Evolutionary conservation across 1,140 invertebrate species (phyloP).

Genomic region (Heliothis virescens): DNA sequence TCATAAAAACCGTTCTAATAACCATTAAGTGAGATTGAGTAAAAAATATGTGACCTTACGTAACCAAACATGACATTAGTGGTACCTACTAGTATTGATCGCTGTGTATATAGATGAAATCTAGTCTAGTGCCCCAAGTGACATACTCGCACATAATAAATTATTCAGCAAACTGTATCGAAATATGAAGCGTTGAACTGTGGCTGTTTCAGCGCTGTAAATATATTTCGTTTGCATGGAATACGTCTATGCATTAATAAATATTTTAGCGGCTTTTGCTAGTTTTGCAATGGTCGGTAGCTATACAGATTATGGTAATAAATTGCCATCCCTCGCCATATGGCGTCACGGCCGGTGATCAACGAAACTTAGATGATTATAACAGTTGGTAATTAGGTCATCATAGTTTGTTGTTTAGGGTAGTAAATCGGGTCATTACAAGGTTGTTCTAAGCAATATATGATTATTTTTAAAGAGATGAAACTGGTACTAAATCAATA

Average conservation of each 20-base stretch:
- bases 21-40: too few species aligned
- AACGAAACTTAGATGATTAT: neutral
- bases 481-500: too few species aligned
- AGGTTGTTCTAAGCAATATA: too few species aligned
- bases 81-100: neutral
- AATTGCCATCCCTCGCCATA: neutral
- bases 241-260: neutral
- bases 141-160: neutral
- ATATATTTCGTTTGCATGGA: neutral
- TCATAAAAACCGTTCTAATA: too few species aligned
- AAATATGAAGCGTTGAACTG: neutral
- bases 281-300: neutral
- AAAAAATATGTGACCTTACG: too few species aligned
- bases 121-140: neutral
- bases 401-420: neutral
- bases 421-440: too few species aligned
- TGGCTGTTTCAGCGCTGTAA: neutral
- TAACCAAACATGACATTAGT: too few species aligned
- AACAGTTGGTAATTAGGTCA: neutral
- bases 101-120: neutral
- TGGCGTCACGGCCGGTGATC: neutral
- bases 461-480: too few species aligned
- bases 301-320: neutral
- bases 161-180: conserved; percentile 2
- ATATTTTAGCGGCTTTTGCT: neutral